Conservation (phyloP, 2,113 vertebrate genomes). For the Uria aalge region DNA sequence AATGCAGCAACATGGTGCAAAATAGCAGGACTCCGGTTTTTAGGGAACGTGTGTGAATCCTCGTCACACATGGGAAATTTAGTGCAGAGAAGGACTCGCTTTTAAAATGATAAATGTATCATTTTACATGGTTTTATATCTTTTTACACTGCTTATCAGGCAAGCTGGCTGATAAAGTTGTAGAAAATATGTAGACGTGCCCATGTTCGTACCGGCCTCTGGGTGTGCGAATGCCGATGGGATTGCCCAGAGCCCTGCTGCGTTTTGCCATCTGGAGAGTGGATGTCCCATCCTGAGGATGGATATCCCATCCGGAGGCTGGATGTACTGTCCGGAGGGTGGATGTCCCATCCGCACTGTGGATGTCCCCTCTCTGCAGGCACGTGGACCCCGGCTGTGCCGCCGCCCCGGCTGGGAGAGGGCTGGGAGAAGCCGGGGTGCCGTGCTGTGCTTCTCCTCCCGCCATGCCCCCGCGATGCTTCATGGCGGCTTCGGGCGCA, state of each 20-base stretch:
- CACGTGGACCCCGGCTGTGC: accelerated
- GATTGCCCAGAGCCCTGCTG: background rate
- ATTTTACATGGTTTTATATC: background rate
- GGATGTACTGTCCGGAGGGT: background rate
- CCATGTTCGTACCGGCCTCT: accelerated
- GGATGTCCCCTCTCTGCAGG: accelerated
- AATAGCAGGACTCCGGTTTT: background rate
- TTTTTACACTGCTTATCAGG: background rate
- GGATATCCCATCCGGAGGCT: background rate
- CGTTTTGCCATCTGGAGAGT: too few relatives aligned
- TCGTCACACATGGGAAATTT: accelerated
- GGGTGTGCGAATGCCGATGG: too few relatives aligned
- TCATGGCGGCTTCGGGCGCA: background rate
- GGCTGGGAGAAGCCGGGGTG: background rate
- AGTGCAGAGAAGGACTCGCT: accelerated
- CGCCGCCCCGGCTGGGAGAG: background rate
- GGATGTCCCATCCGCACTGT: background rate
- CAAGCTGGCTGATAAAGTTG: too few relatives aligned
- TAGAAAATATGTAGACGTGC: accelerated
- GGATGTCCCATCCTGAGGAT: background rate
- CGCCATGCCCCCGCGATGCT: background rate
- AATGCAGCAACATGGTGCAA: accelerated
- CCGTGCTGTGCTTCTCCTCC: background rate
- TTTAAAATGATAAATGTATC: background rate
- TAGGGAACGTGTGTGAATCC: accelerated